phyloP scores from a whole-genome alignment of 2,888 invertebrate species.

The Eurytoma californica region DNA sequence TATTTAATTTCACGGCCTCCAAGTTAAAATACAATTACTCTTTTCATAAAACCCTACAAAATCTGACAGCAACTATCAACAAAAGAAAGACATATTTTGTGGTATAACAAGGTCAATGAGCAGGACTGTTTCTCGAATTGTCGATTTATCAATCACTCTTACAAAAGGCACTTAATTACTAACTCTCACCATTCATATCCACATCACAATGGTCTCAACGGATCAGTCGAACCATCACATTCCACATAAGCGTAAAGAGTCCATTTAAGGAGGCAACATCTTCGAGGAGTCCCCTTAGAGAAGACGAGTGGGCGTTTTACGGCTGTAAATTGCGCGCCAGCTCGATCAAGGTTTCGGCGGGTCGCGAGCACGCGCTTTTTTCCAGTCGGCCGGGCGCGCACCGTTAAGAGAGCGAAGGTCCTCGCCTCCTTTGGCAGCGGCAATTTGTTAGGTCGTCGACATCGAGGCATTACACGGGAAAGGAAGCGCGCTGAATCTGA shows the following conservation, averaged over 20 bases:
- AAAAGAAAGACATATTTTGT: not conserved
- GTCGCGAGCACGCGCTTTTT: not conserved
- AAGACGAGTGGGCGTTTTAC: slow-evolving; percentile 3
- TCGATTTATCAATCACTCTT: no score
- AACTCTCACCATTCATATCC: no score
- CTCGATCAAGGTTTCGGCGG: not conserved
- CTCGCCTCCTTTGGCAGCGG: not conserved
- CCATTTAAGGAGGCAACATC: no score
- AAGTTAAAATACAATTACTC: no score
- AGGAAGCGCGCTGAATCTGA: slow-evolving; percentile 36
- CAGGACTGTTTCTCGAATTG: no score
- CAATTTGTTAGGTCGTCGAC: slow-evolving; percentile 49
- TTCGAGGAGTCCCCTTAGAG: not conserved
- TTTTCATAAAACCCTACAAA: no score
- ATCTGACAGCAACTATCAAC: not conserved
- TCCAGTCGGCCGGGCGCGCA: not conserved
- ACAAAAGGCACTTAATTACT: no score
- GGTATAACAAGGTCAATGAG: no score
- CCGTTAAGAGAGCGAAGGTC: slow-evolving; percentile 5
- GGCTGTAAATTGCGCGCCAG: not conserved
- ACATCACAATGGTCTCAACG: no score
- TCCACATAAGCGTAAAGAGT: no score
- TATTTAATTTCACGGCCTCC: no score
- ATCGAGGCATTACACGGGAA: slow-evolving; percentile 35
- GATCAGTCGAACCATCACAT: no score